Evolutionary conservation across 2,113 vertebrate species (phyloP).

Genomic region (Archilochus colubris): DNA sequence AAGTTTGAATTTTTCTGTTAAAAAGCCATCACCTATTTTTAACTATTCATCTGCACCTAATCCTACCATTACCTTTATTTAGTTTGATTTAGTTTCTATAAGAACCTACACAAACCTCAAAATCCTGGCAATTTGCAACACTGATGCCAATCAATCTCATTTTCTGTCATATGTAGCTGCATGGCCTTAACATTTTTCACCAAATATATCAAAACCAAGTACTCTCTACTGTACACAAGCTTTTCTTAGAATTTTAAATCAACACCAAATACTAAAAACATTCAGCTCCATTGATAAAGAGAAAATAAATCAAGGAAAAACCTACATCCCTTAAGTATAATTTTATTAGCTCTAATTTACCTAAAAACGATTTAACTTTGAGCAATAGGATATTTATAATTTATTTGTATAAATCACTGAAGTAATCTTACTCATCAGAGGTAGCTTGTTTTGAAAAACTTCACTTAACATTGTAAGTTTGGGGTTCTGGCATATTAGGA

Average conservation of each 20-base stretch:
- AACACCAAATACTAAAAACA: background rate
- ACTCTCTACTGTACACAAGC: background rate
- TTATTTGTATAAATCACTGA: background rate
- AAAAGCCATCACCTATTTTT: background rate
- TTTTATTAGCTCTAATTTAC: constrained; percentile 26
- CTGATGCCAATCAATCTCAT: background rate
- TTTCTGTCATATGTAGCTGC: background rate
- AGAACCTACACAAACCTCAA: background rate
- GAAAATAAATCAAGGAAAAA: background rate
- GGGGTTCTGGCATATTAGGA: background rate
- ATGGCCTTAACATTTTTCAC: background rate
- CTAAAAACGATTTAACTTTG: background rate
- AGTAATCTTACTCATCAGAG: background rate
- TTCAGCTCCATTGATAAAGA: background rate
- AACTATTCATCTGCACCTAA: background rate
- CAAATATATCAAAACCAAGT: background rate
- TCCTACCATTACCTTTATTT: background rate
- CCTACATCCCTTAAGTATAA: background rate
- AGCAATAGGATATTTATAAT: constrained; percentile 3
- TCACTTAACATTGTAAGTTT: background rate
- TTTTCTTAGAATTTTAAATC: background rate
- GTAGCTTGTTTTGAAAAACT: background rate
- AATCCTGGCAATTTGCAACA: background rate
- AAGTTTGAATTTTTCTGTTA: background rate
- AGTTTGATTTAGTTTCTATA: background rate